These are phyloP conservation scores for Icerya purchasi DNA, from an alignment of 2,888 invertebrate species.

Conservation along the genomic window DNA sequence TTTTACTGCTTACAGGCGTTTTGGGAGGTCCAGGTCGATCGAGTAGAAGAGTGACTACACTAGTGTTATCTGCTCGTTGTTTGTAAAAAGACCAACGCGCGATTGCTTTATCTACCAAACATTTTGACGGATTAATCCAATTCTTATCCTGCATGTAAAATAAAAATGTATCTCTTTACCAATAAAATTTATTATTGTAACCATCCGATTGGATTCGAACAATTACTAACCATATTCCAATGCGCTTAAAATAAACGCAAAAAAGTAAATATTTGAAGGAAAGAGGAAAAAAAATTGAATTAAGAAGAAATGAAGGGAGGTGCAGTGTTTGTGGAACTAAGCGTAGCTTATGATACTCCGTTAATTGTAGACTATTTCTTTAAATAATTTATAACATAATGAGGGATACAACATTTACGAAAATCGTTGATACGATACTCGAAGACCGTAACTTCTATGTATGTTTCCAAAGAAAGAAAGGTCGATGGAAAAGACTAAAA, in stretches of 20 bases:
- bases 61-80: conserved; percentile 89
- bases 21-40: conserved; percentile 65
- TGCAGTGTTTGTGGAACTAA: too few relatives aligned
- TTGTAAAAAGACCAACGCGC: conserved; percentile 64
- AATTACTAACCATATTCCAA: neutral
- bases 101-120: conserved; percentile 59
- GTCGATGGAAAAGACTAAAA: too few relatives aligned
- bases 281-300: neutral
- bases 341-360: too few relatives aligned
- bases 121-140: conserved; percentile 81
- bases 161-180: neutral
- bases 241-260: neutral
- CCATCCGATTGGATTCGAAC: neutral
- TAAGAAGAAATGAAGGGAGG: too few relatives aligned
- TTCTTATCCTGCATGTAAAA: conserved; percentile 21
- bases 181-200: neutral
- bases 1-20: conserved; percentile 14
- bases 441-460: too few relatives aligned
- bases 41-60: conserved; percentile 75
- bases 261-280: neutral
- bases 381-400: too few relatives aligned
- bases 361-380: too few relatives aligned
- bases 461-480: too few relatives aligned
- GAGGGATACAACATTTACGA: too few relatives aligned
- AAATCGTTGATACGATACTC: too few relatives aligned